Conservation (phyloP, 2,888 invertebrate genomes). For the Nephrotoma guestfalica region DNA sequence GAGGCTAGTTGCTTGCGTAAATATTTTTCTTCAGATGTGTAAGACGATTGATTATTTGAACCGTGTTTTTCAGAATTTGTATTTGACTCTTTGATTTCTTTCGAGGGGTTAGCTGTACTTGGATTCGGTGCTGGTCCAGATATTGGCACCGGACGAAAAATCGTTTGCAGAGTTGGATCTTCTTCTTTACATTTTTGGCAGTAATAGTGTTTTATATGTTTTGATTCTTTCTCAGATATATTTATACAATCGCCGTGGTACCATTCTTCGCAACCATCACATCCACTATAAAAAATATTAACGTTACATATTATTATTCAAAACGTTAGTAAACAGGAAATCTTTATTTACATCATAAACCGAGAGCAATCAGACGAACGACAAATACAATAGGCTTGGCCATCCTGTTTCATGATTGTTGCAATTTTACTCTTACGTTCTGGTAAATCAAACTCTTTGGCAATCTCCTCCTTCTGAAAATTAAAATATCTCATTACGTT, state of each 20-base stretch:
- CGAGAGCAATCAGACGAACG: slow-evolving; percentile 83
- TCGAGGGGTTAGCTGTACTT: neutral
- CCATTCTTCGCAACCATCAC: slow-evolving; percentile 97
- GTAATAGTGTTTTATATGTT: slow-evolving; percentile 84
- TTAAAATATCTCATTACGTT: neutral
- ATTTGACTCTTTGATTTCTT: neutral
- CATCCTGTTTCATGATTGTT: slow-evolving; percentile 72
- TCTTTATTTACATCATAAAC: slow-evolving; percentile 78
- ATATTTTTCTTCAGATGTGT: slow-evolving; percentile 19
- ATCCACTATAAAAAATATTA: slow-evolving; percentile 47
- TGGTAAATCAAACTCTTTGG: slow-evolving; percentile 74
- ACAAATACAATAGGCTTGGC: slow-evolving; percentile 90
- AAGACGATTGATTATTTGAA: slow-evolving; percentile 17
- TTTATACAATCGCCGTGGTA: slow-evolving; percentile 97
- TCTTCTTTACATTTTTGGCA: slow-evolving; percentile 75
- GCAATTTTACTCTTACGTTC: slow-evolving; percentile 85
- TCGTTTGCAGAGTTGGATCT: slow-evolving; percentile 59
- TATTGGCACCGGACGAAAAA: slow-evolving; percentile 27
- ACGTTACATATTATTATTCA: neutral
- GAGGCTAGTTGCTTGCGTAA: slow-evolving; percentile 3
- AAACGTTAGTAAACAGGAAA: neutral
- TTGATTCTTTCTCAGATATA: slow-evolving; percentile 85
- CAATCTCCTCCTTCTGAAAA: slow-evolving; percentile 63
- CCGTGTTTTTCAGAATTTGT: neutral
- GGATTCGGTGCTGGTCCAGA: slow-evolving; percentile 15